Percentiles rank a stretch among this genome's conserved stretches.
phyloP scores from a whole-genome alignment of 2,888 invertebrate genomes.

The Didymodactylos carnosus region DNA sequence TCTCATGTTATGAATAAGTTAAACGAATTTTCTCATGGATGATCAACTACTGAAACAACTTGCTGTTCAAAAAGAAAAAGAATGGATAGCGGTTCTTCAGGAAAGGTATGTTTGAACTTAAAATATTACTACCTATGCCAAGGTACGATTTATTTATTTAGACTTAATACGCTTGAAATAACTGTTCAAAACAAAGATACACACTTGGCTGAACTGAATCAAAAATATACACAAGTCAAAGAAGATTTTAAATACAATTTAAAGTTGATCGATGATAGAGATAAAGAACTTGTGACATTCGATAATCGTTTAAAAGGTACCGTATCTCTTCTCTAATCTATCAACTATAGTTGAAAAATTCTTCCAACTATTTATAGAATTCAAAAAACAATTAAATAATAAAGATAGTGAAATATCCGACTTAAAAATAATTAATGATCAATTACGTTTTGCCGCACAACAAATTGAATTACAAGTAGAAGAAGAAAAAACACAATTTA shows the following conservation, averaged over 20 bases:
- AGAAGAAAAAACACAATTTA: constrained; percentile 27
- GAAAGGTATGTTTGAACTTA: constrained; percentile 11
- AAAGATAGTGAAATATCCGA: constrained; percentile 28
- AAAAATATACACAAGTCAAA: constrained; percentile 26
- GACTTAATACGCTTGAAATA: constrained; percentile 22
- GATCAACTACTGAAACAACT: constrained; percentile 20
- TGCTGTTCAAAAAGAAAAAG: constrained; percentile 27
- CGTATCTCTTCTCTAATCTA: background rate
- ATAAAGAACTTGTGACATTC: constrained; percentile 28
- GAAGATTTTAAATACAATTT: constrained; percentile 33
- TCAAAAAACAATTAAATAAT: constrained; percentile 9
- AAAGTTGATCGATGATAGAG: constrained; percentile 28
- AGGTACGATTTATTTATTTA: constrained; percentile 15
- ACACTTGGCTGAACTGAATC: constrained; percentile 20
- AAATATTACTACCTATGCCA: background rate
- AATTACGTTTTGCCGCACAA: constrained; percentile 20
- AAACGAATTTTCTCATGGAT: constrained; percentile 1
- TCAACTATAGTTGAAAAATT: background rate
- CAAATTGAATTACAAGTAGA: constrained; percentile 23
- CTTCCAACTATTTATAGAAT: background rate
- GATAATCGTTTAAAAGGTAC: constrained; percentile 21
- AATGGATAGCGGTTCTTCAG: constrained; percentile 23
- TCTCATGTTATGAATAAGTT: too few species aligned
- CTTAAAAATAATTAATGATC: constrained; percentile 25
- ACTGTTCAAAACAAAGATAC: constrained; percentile 22